phyloP scores from a whole-genome alignment of 2,797 vertebrate species.

The Sebastes minor region DNA sequence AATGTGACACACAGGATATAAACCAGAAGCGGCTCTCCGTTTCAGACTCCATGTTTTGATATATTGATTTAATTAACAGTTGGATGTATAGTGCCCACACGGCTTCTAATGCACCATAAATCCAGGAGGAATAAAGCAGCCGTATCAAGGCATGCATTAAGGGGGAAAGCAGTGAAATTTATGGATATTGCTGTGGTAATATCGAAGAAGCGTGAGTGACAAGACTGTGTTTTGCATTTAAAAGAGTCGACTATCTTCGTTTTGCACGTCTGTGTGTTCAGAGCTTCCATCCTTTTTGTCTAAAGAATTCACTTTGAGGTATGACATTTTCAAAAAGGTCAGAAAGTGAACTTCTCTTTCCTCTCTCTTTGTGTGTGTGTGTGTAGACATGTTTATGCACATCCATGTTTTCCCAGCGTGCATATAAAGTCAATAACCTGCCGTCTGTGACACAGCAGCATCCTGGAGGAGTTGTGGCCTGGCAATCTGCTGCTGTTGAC shows the following conservation, averaged over 20 bases:
- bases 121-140: conserved; percentile 18
- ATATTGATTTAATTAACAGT: conserved; percentile 44
- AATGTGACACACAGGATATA: conserved; percentile 2
- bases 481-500: conserved; percentile 36
- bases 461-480: conserved; percentile 34
- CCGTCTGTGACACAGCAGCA: conserved; percentile 22
- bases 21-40: conserved; percentile 8
- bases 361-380: background rate
- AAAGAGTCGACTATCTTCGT: background rate
- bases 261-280: background rate
- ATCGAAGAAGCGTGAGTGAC: background rate
- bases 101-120: conserved; percentile 36
- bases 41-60: conserved; percentile 20
- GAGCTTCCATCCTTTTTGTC: conserved; percentile 2
- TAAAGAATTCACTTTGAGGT: background rate
- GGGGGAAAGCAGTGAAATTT: conserved; percentile 3
- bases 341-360: conserved; percentile 9
- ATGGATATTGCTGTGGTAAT: conserved; percentile 3
- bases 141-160: background rate
- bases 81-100: conserved; percentile 3
- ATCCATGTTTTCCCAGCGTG: conserved; percentile 13
- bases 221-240: conserved; percentile 9
- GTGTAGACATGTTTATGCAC: conserved; percentile 2
- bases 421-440: conserved; percentile 32
- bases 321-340: conserved; percentile 64